Evolutionary conservation across 2,888 invertebrate genomes (phyloP), one percentile per base, ranked within the genome.

Genomic region (Lapara coniferarum): DNA sequence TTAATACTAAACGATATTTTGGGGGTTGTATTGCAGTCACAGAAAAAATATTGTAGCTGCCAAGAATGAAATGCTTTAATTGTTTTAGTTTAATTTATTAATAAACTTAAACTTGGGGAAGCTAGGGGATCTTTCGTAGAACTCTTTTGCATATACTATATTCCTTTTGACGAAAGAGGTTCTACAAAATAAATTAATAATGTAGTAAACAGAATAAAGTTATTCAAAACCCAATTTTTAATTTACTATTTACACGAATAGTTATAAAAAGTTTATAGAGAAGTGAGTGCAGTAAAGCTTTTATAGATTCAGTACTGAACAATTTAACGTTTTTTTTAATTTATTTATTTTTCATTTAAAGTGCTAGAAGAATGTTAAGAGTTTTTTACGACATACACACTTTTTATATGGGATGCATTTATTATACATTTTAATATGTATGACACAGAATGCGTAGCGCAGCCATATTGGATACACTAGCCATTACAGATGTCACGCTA

Each of bases 401-500:
- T 63, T 16, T 10, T 59, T 49, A 19, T 63, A 19, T 49, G 19
- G 12, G 63, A 63, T 46, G 59, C 59, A 58, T 58, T 14, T 58
- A 59, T 55, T 55, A 44, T 12, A 51, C 19, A 56, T 16, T 63
- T 59, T 14, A 10, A 63, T 19, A 63, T 12, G 10, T 49, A 49
- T 63, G 46, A 63, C 59, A 59, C 19, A 59, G 46, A 63, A 46
- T 19, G 63, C 63, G 19, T 63, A 13, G 49, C 46, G 19, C 63
- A 19, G 63, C 46, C 19, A 30, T 30, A 30, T 63, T 19, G 16
- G 49, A 19, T 49, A 63, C 46, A 63, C 49, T 63, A 19, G 46
- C 63, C 46, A 63, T 44, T 66, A n/a, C 53, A 66, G 59, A 66
- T 57, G 58, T 52, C 46, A 53, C 37, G 37, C 52, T 16, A 63